Evolutionary conservation across 2,113 vertebrate species (phyloP).

Genomic region (Microtus ochrogaster): DNA sequence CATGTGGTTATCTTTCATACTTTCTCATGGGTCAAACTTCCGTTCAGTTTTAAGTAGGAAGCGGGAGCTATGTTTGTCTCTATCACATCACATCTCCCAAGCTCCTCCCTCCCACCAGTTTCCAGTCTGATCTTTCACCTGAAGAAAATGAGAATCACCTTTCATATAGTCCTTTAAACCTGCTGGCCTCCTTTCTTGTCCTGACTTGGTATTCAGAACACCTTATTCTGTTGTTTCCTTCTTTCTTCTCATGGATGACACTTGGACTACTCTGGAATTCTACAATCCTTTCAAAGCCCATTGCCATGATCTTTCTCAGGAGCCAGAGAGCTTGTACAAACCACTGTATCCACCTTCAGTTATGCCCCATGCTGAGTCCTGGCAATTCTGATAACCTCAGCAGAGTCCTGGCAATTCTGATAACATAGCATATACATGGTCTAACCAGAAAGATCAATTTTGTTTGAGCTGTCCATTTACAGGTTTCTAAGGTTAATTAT

Average conservation of each 20-base stretch:
- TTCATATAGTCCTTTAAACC: background rate
- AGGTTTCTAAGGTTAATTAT: background rate
- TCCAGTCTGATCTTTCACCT: background rate
- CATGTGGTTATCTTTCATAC: background rate
- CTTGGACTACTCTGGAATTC: background rate
- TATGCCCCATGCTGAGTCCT: background rate
- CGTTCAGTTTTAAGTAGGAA: background rate
- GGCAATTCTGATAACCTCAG: background rate
- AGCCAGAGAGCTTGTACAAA: background rate
- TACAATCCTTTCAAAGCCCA: background rate
- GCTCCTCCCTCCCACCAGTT: background rate
- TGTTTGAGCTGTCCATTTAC: background rate
- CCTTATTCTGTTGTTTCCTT: background rate
- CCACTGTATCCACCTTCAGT: too few species aligned
- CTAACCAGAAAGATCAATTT: background rate
- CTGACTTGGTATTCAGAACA: background rate
- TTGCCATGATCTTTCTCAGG: background rate
- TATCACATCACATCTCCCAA: too few species aligned
- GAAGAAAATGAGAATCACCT: background rate
- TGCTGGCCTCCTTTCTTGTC: background rate
- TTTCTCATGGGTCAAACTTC: background rate
- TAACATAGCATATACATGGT: background rate
- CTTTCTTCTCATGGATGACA: background rate
- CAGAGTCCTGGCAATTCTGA: background rate
- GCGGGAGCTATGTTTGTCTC: background rate